Conservation (phyloP, 1,140 invertebrate species). For the Berghia stephanieae region DNA sequence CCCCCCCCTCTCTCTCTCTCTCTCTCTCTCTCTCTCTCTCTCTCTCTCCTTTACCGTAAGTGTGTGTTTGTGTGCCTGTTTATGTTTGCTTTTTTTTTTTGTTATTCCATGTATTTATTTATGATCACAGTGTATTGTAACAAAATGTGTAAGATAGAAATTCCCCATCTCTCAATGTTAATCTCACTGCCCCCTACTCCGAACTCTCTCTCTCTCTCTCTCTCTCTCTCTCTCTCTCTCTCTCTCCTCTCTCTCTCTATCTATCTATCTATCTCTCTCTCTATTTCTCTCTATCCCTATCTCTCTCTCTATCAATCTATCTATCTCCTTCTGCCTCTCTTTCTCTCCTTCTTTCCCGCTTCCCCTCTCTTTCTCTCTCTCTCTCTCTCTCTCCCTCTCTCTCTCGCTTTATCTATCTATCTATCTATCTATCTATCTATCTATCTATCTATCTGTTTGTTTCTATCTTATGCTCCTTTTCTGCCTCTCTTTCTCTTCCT, state of each 20-base stretch:
- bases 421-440: too few species aligned
- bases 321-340: too few species aligned
- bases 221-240: slow-evolving; percentile 4
- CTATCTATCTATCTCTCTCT: neutral
- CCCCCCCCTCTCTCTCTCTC: neutral
- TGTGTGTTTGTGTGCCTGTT: too few species aligned
- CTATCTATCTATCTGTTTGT: neutral
- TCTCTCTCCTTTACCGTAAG: slow-evolving; percentile 7
- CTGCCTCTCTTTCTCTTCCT: neutral
- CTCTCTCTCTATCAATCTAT: neutral
- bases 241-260: neutral
- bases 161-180: too few species aligned
- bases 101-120: neutral
- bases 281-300: too few species aligned
- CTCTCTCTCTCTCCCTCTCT: slow-evolving; percentile 5
- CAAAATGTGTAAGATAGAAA: too few species aligned
- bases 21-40: neutral
- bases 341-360: neutral
- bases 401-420: neutral
- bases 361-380: neutral
- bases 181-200: too few species aligned
- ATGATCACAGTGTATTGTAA: too few species aligned
- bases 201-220: neutral
- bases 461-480: neutral
- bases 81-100: neutral